phyloP scores from a whole-genome alignment of 2,797 vertebrate genomes.

The Hydrophis major region DNA sequence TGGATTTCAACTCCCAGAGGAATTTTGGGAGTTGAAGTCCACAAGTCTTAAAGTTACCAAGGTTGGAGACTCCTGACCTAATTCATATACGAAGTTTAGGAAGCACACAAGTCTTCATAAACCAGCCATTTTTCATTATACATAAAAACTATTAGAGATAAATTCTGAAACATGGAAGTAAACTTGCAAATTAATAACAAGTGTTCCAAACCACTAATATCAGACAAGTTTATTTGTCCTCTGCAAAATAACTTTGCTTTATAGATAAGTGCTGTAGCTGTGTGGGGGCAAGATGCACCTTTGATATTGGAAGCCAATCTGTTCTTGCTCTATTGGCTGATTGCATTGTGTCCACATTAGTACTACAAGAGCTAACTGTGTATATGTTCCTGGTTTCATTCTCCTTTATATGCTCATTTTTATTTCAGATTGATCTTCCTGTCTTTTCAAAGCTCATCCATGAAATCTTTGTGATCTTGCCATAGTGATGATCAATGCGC shows the following conservation, averaged over 20 bases:
- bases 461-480: neutral
- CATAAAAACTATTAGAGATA: neutral
- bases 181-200: neutral
- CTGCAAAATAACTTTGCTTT: neutral
- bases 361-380: neutral
- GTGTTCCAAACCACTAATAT: neutral
- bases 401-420: neutral
- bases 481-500: neutral
- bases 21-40: too few species aligned
- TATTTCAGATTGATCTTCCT: neutral
- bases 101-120: neutral
- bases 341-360: neutral
- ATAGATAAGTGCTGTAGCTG: neutral
- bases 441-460: neutral
- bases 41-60: too few species aligned
- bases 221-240: neutral
- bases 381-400: neutral
- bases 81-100: fast-evolving
- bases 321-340: neutral
- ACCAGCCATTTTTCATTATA: neutral
- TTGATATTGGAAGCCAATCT: neutral
- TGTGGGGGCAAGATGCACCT: neutral
- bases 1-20: too few species aligned
- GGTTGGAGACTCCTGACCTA: too few species aligned
- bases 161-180: neutral